Base-by-base conservation (phyloP, 2,113 vertebrate species). In the Campylomormyrus numenius region DNA sequence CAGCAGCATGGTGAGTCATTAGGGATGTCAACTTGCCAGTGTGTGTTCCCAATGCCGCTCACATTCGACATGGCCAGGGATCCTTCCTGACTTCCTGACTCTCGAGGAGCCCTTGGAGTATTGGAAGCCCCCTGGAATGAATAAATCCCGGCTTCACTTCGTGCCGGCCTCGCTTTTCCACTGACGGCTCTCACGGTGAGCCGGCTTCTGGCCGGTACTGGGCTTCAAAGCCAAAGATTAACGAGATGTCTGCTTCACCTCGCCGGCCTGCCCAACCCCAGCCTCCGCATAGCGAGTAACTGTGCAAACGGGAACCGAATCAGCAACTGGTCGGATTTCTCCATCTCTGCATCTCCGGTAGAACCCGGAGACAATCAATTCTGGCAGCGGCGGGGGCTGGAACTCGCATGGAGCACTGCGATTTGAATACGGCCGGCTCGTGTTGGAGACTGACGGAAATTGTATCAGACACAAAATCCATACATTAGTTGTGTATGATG, bases 21-120 rank as follows among this genome's bases (percentile, higher is more conserved):
- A 45, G 39, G 15, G 13, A 53, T 53, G 84, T 85, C 77, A 74
- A 84, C 91, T 88, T 93, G 93, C 91, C 91, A 39, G 91, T 92
- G 90, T 88, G 52, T 90, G 91, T 86, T 91, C 92, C 92, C 91
- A 93, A 93, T 93, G 94, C 93, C 91, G 91, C 0, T 90, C 90
- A 88, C 93, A 92, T 94, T 95, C 94, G 93, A 87, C 93, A 91
- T 93, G 89, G 88, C 90, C 62, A 80, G 90, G 87, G 70, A 92
- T 91, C 91, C 88, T 90, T 52, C 90, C 90, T 89, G 45, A 83
- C 92, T 83, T 92, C 89, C 50, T 89, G 89, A 92, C 91, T 85
- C 89, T 93, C 45, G 89, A 92, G 83, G 92, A 90, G 87, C 89
- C 27, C 90, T 88, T 86, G 87, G 88, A 89, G 89, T 77, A 84